Conservation (phyloP, 2,113 vertebrate genomes). For the Hemiscyllium ocellatum region DNA sequence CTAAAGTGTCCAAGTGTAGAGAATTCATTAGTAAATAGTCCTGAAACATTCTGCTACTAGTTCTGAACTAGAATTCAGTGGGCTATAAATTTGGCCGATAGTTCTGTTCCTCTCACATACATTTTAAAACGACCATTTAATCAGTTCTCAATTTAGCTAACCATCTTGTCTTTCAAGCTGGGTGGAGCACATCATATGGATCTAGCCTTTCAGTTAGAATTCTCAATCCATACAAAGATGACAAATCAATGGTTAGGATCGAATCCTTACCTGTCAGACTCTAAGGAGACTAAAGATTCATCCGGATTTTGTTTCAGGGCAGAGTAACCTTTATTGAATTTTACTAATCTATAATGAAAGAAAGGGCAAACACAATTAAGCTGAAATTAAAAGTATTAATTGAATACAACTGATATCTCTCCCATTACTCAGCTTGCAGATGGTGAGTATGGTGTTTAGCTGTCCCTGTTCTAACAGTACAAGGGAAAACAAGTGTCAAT, state of each 20-base stretch:
- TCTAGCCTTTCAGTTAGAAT: neutral
- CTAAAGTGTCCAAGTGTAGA: neutral
- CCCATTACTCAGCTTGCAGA: neutral
- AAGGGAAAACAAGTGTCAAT: neutral
- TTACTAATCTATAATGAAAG: slow-evolving; percentile 59
- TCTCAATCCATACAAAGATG: neutral
- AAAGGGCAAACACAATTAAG: neutral
- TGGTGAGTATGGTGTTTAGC: neutral
- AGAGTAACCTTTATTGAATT: slow-evolving; percentile 85
- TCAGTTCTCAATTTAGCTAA: neutral
- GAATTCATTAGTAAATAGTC: neutral
- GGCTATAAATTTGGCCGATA: neutral
- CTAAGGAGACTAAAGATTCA: slow-evolving; percentile 74
- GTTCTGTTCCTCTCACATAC: neutral
- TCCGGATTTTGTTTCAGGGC: slow-evolving; percentile 80
- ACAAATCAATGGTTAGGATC: neutral
- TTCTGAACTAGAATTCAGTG: neutral
- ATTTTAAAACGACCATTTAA: neutral
- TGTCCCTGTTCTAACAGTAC: neutral
- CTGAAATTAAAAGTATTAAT: slow-evolving; percentile 29
- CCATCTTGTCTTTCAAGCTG: neutral
- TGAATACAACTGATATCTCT: neutral
- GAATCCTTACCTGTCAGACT: slow-evolving; percentile 81
- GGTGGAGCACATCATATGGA: neutral
- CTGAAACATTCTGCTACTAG: neutral